Conservation (phyloP, 2,797 vertebrate species). For the Poeciliopsis paucimaculata region DNA sequence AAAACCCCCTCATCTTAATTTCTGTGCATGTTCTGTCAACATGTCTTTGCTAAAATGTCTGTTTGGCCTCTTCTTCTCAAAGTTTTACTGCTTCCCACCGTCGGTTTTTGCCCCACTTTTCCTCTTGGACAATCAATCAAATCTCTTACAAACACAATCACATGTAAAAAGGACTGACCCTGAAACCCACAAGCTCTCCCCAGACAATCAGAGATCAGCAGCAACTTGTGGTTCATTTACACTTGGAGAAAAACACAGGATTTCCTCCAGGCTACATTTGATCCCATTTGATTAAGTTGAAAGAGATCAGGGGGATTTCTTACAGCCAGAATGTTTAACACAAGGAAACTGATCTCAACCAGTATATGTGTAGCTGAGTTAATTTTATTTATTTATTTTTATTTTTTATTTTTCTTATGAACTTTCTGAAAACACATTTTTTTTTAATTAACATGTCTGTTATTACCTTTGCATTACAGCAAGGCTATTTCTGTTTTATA, state of each 20-base stretch:
- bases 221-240: slow-evolving; percentile 44
- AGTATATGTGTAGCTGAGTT: background rate
- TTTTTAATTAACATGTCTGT: no score
- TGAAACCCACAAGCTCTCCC: slow-evolving; percentile 1
- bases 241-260: slow-evolving; percentile 37
- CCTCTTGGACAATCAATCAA: slow-evolving; percentile 25
- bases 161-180: slow-evolving; percentile 34
- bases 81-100: background rate
- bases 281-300: slow-evolving; percentile 58
- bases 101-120: background rate
- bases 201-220: slow-evolving; percentile 38
- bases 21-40: background rate
- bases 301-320: slow-evolving; percentile 50
- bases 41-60: slow-evolving; percentile 26
- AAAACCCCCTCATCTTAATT: background rate
- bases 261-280: slow-evolving; percentile 37
- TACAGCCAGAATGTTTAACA: slow-evolving; percentile 30
- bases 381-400: no score
- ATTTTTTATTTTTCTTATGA: no score
- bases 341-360: slow-evolving; percentile 28
- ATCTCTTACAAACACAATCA: slow-evolving; percentile 59
- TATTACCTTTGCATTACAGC: no score
- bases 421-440: no score
- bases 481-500: no score
- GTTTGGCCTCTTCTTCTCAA: slow-evolving; percentile 37